phyloP scores from a whole-genome alignment of 2,113 vertebrate genomes.

The Ascaphus truei region DNA sequence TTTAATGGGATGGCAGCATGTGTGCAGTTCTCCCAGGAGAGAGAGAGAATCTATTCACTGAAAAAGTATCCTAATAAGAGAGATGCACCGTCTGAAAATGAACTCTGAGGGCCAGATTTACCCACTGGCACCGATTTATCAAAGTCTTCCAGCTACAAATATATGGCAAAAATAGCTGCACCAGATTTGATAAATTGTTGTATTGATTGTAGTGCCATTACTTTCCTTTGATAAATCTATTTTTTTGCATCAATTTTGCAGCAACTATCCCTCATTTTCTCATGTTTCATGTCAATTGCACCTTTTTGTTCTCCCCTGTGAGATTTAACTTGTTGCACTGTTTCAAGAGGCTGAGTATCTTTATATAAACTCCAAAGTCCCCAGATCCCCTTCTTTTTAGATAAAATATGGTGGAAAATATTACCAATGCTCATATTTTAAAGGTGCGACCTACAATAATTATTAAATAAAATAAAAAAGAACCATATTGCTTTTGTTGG shows the following conservation, averaged over 20 bases:
- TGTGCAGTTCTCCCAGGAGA: constrained; percentile 20
- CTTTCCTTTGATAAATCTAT: neutral
- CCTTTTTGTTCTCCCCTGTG: neutral
- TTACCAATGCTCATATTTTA: too few species aligned
- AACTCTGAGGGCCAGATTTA: too few species aligned
- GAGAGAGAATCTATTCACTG: constrained; percentile 5
- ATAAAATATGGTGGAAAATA: too few species aligned
- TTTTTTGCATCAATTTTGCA: neutral
- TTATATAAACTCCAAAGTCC: too few species aligned
- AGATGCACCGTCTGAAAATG: neutral
- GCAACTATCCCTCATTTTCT: neutral
- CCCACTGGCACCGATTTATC: neutral
- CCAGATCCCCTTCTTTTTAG: too few species aligned
- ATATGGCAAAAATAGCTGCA: neutral
- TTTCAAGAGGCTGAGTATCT: too few species aligned
- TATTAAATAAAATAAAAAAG: too few species aligned
- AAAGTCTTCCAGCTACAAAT: neutral
- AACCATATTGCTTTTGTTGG: too few species aligned
- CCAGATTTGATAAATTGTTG: neutral
- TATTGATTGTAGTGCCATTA: neutral
- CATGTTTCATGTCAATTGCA: neutral
- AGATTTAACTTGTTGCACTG: too few species aligned
- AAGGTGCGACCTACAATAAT: too few species aligned
- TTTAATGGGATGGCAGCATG: constrained; percentile 33
- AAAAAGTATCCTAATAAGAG: constrained; percentile 4